Evolutionary conservation across 1,140 invertebrate genomes (phyloP).

Genomic region (Zeugodacus cucurbitae): DNA sequence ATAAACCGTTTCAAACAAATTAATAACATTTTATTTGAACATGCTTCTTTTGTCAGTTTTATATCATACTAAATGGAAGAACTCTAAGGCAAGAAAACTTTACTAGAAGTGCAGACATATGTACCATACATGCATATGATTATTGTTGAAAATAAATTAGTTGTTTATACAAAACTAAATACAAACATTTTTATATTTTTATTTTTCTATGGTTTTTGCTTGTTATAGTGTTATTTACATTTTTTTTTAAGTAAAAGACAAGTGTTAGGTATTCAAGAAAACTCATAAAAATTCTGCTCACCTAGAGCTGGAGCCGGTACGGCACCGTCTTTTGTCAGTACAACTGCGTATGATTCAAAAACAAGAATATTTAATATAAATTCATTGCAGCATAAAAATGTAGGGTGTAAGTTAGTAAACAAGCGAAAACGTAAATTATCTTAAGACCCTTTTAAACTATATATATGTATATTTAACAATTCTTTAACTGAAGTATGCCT

Average conservation of each 20-base stretch:
- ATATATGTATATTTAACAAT: too few species aligned
- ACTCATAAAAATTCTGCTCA: slow-evolving; percentile 58
- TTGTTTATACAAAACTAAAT: too few species aligned
- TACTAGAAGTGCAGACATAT: not conserved
- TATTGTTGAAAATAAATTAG: not conserved
- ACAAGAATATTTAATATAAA: slow-evolving; percentile 29
- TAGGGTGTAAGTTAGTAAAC: not conserved
- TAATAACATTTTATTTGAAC: too few species aligned
- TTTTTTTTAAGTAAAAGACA: not conserved
- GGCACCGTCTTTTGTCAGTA: slow-evolving; percentile 80
- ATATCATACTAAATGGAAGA: not conserved
- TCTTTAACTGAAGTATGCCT: too few species aligned
- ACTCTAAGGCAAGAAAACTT: not conserved
- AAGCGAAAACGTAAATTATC: not conserved
- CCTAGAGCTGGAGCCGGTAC: slow-evolving; percentile 78
- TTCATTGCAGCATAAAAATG: not conserved
- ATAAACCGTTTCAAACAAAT: too few species aligned
- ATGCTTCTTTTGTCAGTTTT: not conserved
- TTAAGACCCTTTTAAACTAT: too few species aligned
- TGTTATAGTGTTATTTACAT: slow-evolving; percentile 5
- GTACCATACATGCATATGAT: not conserved
- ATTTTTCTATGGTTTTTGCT: not conserved
- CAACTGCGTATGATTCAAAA: slow-evolving; percentile 68
- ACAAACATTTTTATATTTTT: not conserved
- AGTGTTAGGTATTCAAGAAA: not conserved